Evolutionary conservation across 2,797 vertebrate genomes (phyloP).

Genomic region (Thripadectes ignobilis): DNA sequence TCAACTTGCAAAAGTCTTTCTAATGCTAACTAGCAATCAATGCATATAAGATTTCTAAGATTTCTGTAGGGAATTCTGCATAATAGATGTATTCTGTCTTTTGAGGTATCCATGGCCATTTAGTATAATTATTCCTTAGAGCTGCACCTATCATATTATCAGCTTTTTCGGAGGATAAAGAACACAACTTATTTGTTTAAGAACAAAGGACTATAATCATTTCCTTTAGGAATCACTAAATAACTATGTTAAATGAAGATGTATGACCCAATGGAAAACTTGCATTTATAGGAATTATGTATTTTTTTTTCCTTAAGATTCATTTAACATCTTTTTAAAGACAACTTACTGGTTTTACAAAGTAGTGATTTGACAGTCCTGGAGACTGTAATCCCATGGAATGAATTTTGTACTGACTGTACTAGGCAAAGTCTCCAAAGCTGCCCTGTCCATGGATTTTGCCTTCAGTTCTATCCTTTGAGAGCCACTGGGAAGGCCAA

Average conservation of each 20-base stretch:
- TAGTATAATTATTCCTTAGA: slow-evolving; percentile 79
- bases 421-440: neutral
- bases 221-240: slow-evolving; percentile 75
- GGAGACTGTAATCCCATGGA: neutral
- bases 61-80: slow-evolving; percentile 81
- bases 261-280: slow-evolving; percentile 64
- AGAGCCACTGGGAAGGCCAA: neutral
- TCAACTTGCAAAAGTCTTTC: slow-evolving; percentile 74
- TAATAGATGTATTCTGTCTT: slow-evolving; percentile 78
- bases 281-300: slow-evolving; percentile 65
- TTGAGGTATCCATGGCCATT: slow-evolving; percentile 74
- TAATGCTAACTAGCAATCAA: slow-evolving; percentile 80
- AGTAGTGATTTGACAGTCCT: neutral
- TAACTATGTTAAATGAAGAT: slow-evolving; percentile 69
- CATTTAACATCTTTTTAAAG: slow-evolving; percentile 33
- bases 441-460: neutral
- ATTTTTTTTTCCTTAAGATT: slow-evolving; percentile 5
- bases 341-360: neutral
- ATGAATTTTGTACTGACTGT: neutral
- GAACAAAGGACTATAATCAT: slow-evolving; percentile 73
- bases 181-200: slow-evolving; percentile 77
- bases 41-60: slow-evolving; percentile 78
- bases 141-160: slow-evolving; percentile 76
- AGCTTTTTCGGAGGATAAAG: slow-evolving; percentile 71
- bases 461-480: neutral